phyloP scores from a whole-genome alignment of 1,140 invertebrate genomes.

The Drosophila tsacasi region DNA sequence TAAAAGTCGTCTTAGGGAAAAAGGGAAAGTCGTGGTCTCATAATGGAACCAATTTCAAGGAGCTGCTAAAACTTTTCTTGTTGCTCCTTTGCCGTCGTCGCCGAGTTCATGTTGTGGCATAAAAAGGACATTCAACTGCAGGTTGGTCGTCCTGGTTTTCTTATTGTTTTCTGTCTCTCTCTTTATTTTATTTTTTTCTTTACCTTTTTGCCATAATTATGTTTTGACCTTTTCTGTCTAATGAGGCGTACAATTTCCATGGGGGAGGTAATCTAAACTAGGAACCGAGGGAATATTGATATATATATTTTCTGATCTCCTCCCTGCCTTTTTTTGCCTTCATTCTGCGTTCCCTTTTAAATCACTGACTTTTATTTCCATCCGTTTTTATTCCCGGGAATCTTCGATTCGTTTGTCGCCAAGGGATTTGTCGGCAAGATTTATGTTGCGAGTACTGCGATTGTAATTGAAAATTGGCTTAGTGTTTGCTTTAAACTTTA shows the following conservation, averaged over 20 bases:
- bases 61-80: slow-evolving; percentile 39
- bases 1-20: slow-evolving; percentile 36
- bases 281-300: slow-evolving; percentile 5
- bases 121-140: slow-evolving; percentile 78
- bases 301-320: not conserved
- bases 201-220: slow-evolving; percentile 28
- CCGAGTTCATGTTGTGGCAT: slow-evolving; percentile 51
- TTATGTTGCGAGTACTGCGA: slow-evolving; percentile 21
- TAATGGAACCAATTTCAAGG: slow-evolving; percentile 27
- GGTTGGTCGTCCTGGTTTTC: slow-evolving; percentile 36
- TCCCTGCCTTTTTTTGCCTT: not conserved
- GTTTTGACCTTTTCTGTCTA: slow-evolving; percentile 30
- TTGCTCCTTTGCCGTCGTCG: slow-evolving; percentile 16
- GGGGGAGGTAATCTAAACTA: slow-evolving; percentile 24
- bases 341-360: not conserved
- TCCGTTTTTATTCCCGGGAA: slow-evolving; percentile 3
- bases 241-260: slow-evolving; percentile 54
- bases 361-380: slow-evolving; percentile 5
- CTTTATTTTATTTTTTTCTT: not conserved
- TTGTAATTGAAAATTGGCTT: slow-evolving; percentile 36
- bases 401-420: slow-evolving; percentile 14
- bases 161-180: slow-evolving; percentile 33
- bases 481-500: slow-evolving; percentile 23
- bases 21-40: slow-evolving; percentile 60
- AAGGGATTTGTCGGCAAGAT: slow-evolving; percentile 9